Base-by-base conservation (phyloP, 2,888 invertebrate species). In the Monoplex corrugatus region DNA sequence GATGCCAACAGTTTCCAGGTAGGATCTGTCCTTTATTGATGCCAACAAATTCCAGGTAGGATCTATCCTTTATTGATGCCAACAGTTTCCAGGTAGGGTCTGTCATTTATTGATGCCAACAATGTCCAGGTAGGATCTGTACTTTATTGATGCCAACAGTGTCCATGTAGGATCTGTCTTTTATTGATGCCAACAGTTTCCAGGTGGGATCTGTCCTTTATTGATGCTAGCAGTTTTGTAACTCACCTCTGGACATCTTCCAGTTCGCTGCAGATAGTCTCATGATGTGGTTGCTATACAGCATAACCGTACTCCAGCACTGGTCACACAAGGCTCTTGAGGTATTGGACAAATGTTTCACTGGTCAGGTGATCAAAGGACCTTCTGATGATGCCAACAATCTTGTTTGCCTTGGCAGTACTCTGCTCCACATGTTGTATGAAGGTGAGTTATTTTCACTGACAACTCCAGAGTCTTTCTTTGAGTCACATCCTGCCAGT, bases 251-350 rank as follows among this genome's bases (percentile, higher is more conserved):
- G 78, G 32, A 80, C 78, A 28, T 80, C 78, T 40, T 43, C 78
- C 19, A 80, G 8, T 16, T 80, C 78, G 23, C 78, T 80, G 13
- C 78, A 80, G 78, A 80, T 32, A 16, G 75, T 38, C 35, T 75
- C 35, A n/a, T 38, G 75, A 35, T 35, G 38, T n/a, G 75, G 75
- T 23, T 40, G 78, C 43, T 40, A 80, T 40, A 43, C 78, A 40
- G 78, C 38, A 40, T 80, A 40, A 40, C 78, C 78, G 78, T 80
- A 80, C 23, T 80, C 78, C 28, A 80, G 43, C 16, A 80, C 19
- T 10, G 78, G 78, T 8, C 43, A 40, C 43, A 43, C 43, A 19
- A 80, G 78, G 78, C 78, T 80, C 78, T 80, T 80, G n/a, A 40
- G 40, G 3, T 1, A 40, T 0, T 43, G 78, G 2, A 38, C 43